phyloP scores from a whole-genome alignment of 1,140 invertebrate genomes.

The Hylyphantes graminicola region DNA sequence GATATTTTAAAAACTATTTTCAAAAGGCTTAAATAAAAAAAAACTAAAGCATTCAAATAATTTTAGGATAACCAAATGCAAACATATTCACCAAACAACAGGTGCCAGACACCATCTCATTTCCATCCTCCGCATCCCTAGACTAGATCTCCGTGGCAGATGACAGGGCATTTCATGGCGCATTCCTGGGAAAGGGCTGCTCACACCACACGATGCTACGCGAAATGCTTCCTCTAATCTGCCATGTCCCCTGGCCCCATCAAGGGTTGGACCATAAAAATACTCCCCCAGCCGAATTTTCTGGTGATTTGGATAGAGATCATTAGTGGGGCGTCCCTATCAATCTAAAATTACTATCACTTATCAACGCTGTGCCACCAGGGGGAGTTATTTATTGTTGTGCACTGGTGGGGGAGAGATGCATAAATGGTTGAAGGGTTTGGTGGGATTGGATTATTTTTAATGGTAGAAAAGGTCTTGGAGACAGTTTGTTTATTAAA shows the following conservation, averaged over 20 bases:
- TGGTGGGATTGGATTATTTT: too few species aligned
- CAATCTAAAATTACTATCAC: conserved; percentile 19
- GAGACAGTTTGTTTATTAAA: too few species aligned
- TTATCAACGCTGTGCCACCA: conserved; percentile 38
- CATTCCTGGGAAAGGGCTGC: conserved; percentile 9
- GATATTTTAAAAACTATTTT: too few species aligned
- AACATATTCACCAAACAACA: too few species aligned
- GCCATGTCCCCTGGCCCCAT: conserved; percentile 5
- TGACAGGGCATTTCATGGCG: conserved; percentile 1
- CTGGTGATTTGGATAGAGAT: neutral
- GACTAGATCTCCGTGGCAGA: neutral
- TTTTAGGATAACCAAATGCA: too few species aligned
- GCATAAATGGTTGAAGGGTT: too few species aligned
- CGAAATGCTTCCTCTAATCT: conserved; percentile 48
- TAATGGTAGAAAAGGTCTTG: too few species aligned
- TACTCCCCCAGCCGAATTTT: neutral
- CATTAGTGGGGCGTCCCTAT: conserved; percentile 28
- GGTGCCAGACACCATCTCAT: too few species aligned
- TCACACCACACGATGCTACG: conserved; percentile 47
- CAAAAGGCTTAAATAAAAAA: too few species aligned
- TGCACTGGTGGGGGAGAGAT: neutral
- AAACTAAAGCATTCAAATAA: too few species aligned
- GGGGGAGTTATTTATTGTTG: conserved; percentile 20
- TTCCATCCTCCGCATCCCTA: too few species aligned
- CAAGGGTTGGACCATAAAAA: neutral